phyloP scores from a whole-genome alignment of 1,140 invertebrate genomes.

The Heliconius melpomene region DNA sequence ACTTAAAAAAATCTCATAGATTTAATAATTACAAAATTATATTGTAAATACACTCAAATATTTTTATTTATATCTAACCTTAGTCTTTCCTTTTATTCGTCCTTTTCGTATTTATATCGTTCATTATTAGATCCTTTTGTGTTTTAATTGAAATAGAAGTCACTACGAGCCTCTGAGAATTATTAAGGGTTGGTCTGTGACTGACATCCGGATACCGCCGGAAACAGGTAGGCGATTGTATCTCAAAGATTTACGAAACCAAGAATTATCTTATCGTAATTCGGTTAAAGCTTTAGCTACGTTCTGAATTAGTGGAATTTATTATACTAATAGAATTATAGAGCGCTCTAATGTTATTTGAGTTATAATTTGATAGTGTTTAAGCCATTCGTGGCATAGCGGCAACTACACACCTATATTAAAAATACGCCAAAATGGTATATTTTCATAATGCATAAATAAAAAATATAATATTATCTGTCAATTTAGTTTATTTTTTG shows the following conservation, averaged over 20 bases:
- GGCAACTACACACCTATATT: no score
- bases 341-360: neutral
- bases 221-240: slow-evolving; percentile 14
- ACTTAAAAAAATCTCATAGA: no score
- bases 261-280: neutral
- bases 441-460: no score
- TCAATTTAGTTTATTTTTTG: no score
- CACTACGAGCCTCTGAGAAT: neutral
- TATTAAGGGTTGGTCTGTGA: neutral
- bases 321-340: neutral
- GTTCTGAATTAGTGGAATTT: neutral
- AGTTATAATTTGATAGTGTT: neutral
- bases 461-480: no score
- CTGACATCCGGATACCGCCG: neutral
- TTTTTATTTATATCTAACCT: no score
- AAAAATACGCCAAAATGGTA: no score
- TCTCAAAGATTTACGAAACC: neutral
- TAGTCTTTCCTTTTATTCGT: no score
- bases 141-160: slow-evolving; percentile 7
- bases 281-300: neutral
- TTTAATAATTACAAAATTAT: no score
- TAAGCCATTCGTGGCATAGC: no score
- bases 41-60: no score
- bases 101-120: neutral
- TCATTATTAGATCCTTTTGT: neutral